phyloP scores from a whole-genome alignment of 2,888 invertebrate genomes.

The Coleophora deauratella region DNA sequence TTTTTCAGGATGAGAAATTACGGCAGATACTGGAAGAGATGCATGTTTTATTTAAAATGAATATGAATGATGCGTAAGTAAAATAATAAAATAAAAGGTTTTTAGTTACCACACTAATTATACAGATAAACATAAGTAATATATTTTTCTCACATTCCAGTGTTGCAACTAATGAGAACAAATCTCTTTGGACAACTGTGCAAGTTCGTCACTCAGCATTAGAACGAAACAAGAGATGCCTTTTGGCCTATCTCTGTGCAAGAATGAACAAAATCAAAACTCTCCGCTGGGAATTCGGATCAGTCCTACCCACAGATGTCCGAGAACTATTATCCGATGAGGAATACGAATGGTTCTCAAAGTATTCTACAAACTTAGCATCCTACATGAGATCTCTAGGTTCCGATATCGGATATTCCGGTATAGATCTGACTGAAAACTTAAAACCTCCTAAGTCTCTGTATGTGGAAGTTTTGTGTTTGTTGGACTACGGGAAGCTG shows the following conservation, averaged over 20 bases:
- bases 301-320: conserved; percentile 90
- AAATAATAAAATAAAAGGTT: neutral
- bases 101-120: no score
- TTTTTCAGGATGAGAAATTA: conserved; percentile 83
- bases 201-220: conserved; percentile 89
- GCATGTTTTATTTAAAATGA: conserved; percentile 85
- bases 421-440: conserved; percentile 90
- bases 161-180: conserved; percentile 72
- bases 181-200: conserved; percentile 81
- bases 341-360: conserved; percentile 91
- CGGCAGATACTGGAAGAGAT: conserved; percentile 92
- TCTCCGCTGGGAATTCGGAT: conserved; percentile 97
- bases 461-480: conserved; percentile 92
- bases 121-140: neutral
- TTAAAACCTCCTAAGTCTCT: conserved; percentile 93
- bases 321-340: conserved; percentile 84
- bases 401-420: conserved; percentile 78
- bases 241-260: conserved; percentile 88
- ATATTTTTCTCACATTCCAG: conserved; percentile 30
- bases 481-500: conserved; percentile 93
- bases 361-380: conserved; percentile 89
- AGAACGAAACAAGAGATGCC: conserved; percentile 91
- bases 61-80: conserved; percentile 88
- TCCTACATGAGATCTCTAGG: conserved; percentile 93
- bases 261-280: conserved; percentile 86